phyloP scores from a whole-genome alignment of 2,888 invertebrate species.

The Volucella inflata region DNA sequence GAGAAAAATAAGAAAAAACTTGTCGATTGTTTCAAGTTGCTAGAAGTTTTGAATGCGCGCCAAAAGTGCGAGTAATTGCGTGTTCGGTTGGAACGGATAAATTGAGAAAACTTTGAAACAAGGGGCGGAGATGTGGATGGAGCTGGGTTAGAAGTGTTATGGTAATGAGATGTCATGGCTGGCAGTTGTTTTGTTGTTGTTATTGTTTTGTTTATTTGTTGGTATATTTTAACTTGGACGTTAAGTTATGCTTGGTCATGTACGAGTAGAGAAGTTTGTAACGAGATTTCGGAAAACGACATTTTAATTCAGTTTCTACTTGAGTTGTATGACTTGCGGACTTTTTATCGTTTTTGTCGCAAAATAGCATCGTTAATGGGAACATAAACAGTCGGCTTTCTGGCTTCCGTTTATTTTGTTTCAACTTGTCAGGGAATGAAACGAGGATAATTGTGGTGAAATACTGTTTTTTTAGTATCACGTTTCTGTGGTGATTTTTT shows the following conservation, averaged over 20 bases:
- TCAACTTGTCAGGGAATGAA: too few species aligned
- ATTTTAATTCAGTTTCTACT: not conserved
- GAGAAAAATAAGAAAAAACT: not conserved
- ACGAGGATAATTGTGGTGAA: too few species aligned
- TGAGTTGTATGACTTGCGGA: not conserved
- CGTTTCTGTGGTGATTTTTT: too few species aligned
- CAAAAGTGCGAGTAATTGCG: constrained; percentile 17
- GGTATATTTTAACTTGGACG: constrained; percentile 8
- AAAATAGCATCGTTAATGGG: too few species aligned
- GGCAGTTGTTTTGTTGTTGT: constrained; percentile 1
- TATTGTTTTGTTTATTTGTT: too few species aligned
- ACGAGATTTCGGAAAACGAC: not conserved
- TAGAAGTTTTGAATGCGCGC: not conserved
- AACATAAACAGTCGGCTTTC: too few species aligned
- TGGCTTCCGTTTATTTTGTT: too few species aligned
- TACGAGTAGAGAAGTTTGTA: not conserved
- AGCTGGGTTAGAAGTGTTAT: not conserved
- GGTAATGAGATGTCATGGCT: constrained; percentile 22
- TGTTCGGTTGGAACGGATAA: constrained; percentile 3
- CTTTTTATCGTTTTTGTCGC: too few species aligned
- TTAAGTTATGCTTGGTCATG: not conserved
- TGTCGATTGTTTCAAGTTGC: not conserved
- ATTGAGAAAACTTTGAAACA: constrained; percentile 12
- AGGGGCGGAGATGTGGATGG: not conserved
- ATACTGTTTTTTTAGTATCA: too few species aligned